A percentile compares a stretch with the other conserved stretches of the same genome.
These are phyloP conservation scores for Philaenus spumarius DNA, from an alignment of 1,140 invertebrate genomes.

Conservation along the genomic window DNA sequence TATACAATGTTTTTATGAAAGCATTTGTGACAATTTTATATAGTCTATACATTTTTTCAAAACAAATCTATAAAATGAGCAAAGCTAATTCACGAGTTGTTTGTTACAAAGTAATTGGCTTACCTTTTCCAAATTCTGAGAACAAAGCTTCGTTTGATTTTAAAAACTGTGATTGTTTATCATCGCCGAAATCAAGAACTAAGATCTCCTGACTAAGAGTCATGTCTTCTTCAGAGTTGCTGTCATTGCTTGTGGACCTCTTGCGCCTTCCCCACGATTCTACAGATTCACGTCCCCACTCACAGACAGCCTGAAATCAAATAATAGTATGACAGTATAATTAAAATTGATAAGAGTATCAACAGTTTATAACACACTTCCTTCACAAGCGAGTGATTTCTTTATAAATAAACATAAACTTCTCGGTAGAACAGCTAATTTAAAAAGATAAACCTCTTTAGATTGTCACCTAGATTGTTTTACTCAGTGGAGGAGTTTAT, in stretches of 20 bases:
- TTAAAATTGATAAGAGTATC: no score
- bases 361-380: no score
- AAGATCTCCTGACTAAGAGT: slow-evolving; percentile 90
- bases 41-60: not conserved
- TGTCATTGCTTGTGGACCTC: slow-evolving; percentile 58
- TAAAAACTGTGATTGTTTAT: slow-evolving; percentile 72
- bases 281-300: slow-evolving; percentile 78
- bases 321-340: no score
- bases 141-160: slow-evolving; percentile 59
- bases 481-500: no score
- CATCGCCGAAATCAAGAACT: slow-evolving; percentile 84
- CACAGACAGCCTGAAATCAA: slow-evolving; percentile 64
- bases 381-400: no score
- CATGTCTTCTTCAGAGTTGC: slow-evolving; percentile 70
- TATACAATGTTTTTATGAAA: no score
- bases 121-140: slow-evolving; percentile 67
- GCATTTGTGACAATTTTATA: not conserved
- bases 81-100: slow-evolving; percentile 4
- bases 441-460: no score
- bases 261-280: slow-evolving; percentile 85
- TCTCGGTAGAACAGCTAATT: no score
- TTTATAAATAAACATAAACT: no score
- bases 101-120: slow-evolving; percentile 20
- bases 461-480: no score
- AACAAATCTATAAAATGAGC: not conserved